A percentile compares a stretch with the other conserved stretches of the same genome.
Conservation (phyloP, 2,113 vertebrate species). For the Phoenicopterus ruber region DNA sequence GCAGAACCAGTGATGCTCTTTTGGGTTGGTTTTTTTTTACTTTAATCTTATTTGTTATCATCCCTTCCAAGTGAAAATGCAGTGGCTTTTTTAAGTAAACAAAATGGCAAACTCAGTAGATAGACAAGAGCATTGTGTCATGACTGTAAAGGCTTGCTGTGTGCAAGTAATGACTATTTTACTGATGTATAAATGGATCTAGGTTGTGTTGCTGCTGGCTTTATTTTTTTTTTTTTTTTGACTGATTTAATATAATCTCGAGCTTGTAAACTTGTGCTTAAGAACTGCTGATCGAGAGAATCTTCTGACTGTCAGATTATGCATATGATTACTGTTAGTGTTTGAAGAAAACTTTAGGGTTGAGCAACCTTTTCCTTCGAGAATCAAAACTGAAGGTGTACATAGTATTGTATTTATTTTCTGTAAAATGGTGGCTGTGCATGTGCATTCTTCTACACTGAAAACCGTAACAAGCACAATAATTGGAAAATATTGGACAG, state of each 20-base stretch:
- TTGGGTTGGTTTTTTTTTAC: not conserved
- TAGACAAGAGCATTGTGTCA: not conserved
- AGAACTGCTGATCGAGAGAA: not conserved
- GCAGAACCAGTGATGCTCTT: not conserved
- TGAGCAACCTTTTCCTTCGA: not conserved
- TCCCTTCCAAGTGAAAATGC: not conserved
- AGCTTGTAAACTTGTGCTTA: not conserved
- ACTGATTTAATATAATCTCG: not conserved
- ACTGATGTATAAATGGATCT: conserved; percentile 5
- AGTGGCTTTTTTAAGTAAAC: not conserved
- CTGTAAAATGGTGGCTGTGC: not conserved
- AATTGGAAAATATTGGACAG: not conserved
- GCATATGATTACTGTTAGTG: not conserved
- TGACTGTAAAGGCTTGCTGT: not conserved
- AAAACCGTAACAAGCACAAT: not conserved
- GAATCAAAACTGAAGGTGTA: not conserved
- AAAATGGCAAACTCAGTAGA: not conserved
- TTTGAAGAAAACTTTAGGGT: not conserved
- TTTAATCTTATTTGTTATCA: not conserved
- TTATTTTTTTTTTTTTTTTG: not conserved
- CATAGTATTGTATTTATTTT: not conserved
- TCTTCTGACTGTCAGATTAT: not conserved
- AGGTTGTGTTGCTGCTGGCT: not conserved
- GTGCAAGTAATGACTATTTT: not conserved
- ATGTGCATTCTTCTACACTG: not conserved